These are phyloP conservation scores for Protonemura montana DNA, from an alignment of 2,888 invertebrate species.

Conservation along the genomic window DNA sequence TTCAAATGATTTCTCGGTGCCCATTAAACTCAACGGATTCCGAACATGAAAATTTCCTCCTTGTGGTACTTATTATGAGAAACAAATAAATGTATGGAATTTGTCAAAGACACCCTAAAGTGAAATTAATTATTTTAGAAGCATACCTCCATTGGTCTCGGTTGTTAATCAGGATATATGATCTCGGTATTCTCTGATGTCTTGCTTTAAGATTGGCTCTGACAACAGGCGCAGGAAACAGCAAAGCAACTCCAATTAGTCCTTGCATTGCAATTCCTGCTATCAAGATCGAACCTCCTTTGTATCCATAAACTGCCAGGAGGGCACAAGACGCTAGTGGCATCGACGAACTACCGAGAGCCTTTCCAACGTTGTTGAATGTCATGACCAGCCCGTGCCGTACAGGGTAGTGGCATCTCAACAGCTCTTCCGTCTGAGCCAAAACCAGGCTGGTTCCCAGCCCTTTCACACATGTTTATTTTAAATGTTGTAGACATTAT, in stretches of 20 bases:
- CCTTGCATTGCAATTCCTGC: neutral
- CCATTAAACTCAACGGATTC: too few relatives aligned
- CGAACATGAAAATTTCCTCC: too few relatives aligned
- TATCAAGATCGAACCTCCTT: neutral
- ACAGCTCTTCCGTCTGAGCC: neutral
- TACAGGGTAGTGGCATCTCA: neutral
- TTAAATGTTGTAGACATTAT: too few relatives aligned
- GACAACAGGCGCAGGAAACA: neutral
- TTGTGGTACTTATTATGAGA: too few relatives aligned
- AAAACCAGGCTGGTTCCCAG: neutral
- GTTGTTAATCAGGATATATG: neutral
- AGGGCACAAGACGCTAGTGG: neutral
- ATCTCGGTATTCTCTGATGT: neutral
- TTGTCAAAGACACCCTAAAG: too few relatives aligned
- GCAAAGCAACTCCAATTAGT: neutral
- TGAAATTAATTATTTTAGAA: neutral
- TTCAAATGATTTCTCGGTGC: neutral
- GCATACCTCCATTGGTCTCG: neutral
- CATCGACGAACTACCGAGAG: neutral
- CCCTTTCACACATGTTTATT: neutral
- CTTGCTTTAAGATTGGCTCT: neutral
- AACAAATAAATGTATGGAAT: too few relatives aligned
- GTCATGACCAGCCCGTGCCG: neutral
- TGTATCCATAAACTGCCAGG: neutral
- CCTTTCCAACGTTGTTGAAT: neutral